Conservation (phyloP, 2,797 vertebrate genomes). For the Cuniculus paca region DNA sequence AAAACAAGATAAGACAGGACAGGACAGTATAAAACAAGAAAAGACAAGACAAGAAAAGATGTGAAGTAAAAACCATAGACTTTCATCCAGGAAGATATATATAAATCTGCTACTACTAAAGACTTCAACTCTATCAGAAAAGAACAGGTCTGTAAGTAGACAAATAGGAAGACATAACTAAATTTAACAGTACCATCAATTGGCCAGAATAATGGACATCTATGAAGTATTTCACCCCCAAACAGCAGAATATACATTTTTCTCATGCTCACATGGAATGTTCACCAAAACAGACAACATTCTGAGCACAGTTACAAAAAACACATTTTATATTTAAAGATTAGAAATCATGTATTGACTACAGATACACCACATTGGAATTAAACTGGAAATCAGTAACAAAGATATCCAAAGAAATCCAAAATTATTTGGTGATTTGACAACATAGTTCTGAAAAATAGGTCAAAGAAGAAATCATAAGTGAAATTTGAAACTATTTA, state of each 20-base stretch:
- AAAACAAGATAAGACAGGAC: neutral
- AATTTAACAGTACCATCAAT: neutral
- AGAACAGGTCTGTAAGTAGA: neutral
- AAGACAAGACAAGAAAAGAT: neutral
- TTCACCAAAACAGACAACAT: neutral
- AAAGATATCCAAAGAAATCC: neutral
- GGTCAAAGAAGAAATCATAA: neutral
- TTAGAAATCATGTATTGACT: neutral
- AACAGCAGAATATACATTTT: neutral
- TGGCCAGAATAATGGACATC: neutral
- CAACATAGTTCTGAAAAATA: neutral
- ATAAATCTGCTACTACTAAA: neutral
- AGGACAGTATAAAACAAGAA: neutral
- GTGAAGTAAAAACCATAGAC: neutral
- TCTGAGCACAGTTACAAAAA: neutral
- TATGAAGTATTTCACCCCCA: neutral
- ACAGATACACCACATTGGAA: neutral
- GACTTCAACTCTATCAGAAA: neutral
- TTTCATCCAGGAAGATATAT: neutral
- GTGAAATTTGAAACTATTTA: neutral
- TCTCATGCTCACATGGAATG: neutral
- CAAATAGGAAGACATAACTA: neutral
- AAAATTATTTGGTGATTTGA: neutral
- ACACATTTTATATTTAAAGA: neutral
- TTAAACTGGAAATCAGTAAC: neutral